Conservation (phyloP, 2,797 vertebrate species). For the Sternarchorhynchus goeldii region DNA sequence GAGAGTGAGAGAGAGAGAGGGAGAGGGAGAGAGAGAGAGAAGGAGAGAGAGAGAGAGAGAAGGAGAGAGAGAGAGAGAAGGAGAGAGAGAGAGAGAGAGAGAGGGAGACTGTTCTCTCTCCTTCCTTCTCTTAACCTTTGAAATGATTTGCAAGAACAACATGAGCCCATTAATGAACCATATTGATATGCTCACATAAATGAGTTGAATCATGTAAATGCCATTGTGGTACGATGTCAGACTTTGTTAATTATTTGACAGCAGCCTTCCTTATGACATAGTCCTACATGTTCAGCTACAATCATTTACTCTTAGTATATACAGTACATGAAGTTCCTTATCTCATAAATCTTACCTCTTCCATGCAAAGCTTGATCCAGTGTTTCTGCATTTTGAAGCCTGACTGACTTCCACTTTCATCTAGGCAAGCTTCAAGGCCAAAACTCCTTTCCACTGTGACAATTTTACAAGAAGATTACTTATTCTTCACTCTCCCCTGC, state of each 20-base stretch:
- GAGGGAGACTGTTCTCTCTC: not conserved
- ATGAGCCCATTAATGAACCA: slow-evolving; percentile 54
- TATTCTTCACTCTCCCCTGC: slow-evolving; percentile 21
- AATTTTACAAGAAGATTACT: slow-evolving; percentile 8
- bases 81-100: too few species aligned
- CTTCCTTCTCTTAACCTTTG: not conserved
- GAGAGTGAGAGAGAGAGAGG: too few species aligned
- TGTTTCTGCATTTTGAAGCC: slow-evolving; percentile 1
- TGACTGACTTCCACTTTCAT: not conserved
- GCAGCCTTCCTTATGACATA: slow-evolving; percentile 14
- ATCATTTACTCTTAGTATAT: not conserved
- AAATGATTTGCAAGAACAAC: slow-evolving; percentile 49
- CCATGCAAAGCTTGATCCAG: slow-evolving; percentile 11
- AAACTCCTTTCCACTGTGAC: not conserved
- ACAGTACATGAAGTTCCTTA: not conserved
- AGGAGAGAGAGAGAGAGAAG: too few species aligned
- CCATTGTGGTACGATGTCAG: slow-evolving; percentile 35
- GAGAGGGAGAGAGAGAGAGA: too few species aligned
- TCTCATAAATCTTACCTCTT: not conserved
- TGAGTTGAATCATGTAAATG: slow-evolving; percentile 47
- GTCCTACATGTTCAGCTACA: slow-evolving; percentile 14
- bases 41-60: not conserved
- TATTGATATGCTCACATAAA: slow-evolving; percentile 52
- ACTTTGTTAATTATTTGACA: slow-evolving; percentile 36
- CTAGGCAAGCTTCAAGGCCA: not conserved